Base-by-base conservation (phyloP, 2,888 invertebrate genomes). In the Coecobrya sp. region DNA sequence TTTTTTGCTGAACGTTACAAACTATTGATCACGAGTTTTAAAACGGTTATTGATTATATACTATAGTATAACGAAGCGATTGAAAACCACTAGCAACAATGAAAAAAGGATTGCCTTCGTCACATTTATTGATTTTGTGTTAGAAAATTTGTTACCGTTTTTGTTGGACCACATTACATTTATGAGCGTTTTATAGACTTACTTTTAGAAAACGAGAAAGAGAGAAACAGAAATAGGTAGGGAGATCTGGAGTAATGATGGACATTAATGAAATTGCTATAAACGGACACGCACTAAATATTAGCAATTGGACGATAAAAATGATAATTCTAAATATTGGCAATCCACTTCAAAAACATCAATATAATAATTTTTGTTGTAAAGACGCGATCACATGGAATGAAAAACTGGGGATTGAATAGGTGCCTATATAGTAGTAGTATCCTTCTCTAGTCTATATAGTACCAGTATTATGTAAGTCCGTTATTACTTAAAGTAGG, bases 51-150 rank as follows among this genome's bases (percentile, higher is more conserved):
- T n/a, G 36, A 73, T 73, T 22, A 42, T 42, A 30, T 16, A 25
- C 68, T 68, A n/a, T n/a, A 1, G 36, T 42, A n/a, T n/a, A n/a
- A n/a, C 4, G 36, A 1, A 76, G 1, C 49, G 49, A 76, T 49
- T 76, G 76, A 25, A 76, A 45, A 25, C 30, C 68, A 68, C 22
- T 73, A 25, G 49, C 70, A 73, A 73, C 42, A 36, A 59, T 59
- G n/a, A n/a, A 68, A 1, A 68, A 68, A 19, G n/a, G 68, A 25
- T 76, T 25, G 45, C 49, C 49, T 76, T 76, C 13, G 49, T 76
- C 76, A 76, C 30, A 16, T 19, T 76, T 76, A 76, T 49, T 70
- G 70, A 70, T 70, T 68, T 70, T 70, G 22, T 76, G 22, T 76
- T 13, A 49, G 42, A 49, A 45, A 73, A 70, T 36, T 68, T 70